Base-by-base conservation (phyloP, 2,888 invertebrate genomes). In the Imbricaverruca yamaguchii region DNA sequence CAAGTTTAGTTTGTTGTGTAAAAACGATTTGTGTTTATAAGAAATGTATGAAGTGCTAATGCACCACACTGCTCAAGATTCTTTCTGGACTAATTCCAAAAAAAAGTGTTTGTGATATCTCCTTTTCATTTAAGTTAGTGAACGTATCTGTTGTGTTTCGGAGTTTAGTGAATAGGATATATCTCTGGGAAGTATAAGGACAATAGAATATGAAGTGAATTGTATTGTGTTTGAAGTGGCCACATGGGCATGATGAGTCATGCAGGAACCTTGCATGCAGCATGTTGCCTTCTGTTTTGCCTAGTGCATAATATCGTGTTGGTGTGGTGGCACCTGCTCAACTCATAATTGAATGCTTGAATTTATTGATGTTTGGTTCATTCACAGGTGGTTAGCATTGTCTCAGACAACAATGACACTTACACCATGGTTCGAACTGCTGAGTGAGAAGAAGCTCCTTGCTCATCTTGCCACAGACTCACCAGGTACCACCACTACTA, bases 361-460 rank as follows among this genome's bases (percentile, higher is more conserved):
- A n/a, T 18, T 21, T 65, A n/a, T 65, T 65, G 10, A 65, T 63
- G 63, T 63, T 63, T 9, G 63, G 6, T 15, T 9, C 8, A 21
- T 63, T 21, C 63, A 21, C 9, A 21, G 8, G 21, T 63, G 9
- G 15, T 21, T 21, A 10, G 63, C 15, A 21, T 9, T 53, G 18
- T 69, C 53, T 39, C 69, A 69, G 69, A 53, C 15, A 13, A 69
- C 8, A 9, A 74, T 74, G 74, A 74, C 74, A 10, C 7, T 39
- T 7, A 69, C 74, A 55, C 74, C 74, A 55, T 74, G 74, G 74
- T 74, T 74, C 55, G 74, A 74, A 18, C 74, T 74, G 13, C 21
- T 74, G 21, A 74, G 74, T 74, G 21, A 55, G 74, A 74, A 74
- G 18, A 74, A 74, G 55, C 74, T 74, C 18, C 55, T 74, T 0